Evolutionary conservation across 64 coral and sea anemone genomes (phyloP).

Genomic region (Pocillopora damicornis): DNA sequence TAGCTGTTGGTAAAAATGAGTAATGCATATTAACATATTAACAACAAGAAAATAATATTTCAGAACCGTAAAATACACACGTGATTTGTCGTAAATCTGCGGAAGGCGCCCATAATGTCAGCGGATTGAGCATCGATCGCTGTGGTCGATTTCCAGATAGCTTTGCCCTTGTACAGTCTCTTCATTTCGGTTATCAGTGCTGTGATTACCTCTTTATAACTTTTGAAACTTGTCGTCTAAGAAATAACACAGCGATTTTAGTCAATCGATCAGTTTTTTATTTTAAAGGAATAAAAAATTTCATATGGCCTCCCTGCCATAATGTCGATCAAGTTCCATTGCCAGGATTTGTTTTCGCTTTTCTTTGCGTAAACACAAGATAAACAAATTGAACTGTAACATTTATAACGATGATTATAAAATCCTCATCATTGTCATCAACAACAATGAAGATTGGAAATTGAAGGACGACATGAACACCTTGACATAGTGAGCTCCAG

Average conservation of each 20-base stretch:
- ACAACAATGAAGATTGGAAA: too few species aligned
- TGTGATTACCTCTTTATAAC: constrained; percentile 32
- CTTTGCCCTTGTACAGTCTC: constrained; percentile 31
- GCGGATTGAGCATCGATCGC: constrained; percentile 64
- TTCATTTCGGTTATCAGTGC: constrained; percentile 61
- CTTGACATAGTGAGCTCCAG: constrained; percentile 73
- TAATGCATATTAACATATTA: too few species aligned
- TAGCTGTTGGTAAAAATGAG: too few species aligned
- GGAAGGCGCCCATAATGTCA: constrained; percentile 79
- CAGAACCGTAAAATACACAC: constrained; percentile 7
- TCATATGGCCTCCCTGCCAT: too few species aligned
- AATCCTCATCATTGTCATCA: too few species aligned
- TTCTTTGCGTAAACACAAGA: too few species aligned
- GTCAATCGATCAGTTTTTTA: background rate
- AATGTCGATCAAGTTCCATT: too few species aligned
- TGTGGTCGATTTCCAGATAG: constrained; percentile 71
- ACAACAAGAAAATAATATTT: background rate
- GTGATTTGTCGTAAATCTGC: constrained; percentile 73
- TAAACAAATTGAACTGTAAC: too few species aligned
- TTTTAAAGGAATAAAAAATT: too few species aligned
- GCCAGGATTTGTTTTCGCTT: too few species aligned
- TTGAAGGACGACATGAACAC: background rate
- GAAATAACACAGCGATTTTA: background rate
- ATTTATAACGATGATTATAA: too few species aligned
- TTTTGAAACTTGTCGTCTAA: constrained; percentile 64